These are phyloP conservation scores for Tribolium madens DNA, from an alignment of 1,140 invertebrate genomes.

Conservation along the genomic window DNA sequence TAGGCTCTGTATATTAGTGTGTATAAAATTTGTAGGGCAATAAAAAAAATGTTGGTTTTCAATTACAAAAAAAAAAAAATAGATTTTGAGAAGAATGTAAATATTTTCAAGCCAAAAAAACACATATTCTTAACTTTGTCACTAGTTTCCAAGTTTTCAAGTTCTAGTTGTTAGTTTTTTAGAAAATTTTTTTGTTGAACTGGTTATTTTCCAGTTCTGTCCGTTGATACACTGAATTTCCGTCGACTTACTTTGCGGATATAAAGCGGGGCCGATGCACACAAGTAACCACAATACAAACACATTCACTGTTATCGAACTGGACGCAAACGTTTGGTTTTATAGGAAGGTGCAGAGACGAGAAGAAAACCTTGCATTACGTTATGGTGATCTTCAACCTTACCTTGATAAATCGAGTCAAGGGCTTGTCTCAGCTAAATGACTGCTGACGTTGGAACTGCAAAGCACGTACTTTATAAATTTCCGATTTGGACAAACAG, in stretches of 20 bases:
- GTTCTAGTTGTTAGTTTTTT: too few species aligned
- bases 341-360: constrained; percentile 24
- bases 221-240: too few species aligned
- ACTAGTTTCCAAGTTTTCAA: too few species aligned
- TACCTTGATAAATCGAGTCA: constrained; percentile 48
- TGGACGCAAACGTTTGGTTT: constrained; percentile 17
- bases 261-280: constrained; percentile 1
- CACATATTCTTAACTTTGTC: too few species aligned
- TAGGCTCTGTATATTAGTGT: too few species aligned
- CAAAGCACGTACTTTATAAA: not conserved
- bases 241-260: not conserved
- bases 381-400: constrained; percentile 35
- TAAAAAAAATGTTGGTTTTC: too few species aligned
- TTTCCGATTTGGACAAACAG: not conserved
- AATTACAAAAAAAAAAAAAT: too few species aligned
- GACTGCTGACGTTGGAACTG: constrained; percentile 2
- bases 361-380: constrained; percentile 34
- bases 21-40: too few species aligned
- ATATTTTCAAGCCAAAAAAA: too few species aligned
- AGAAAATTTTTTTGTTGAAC: too few species aligned
- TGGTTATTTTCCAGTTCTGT: too few species aligned
- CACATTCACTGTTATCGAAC: constrained; percentile 18
- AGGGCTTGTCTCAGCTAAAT: constrained; percentile 18
- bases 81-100: too few species aligned
- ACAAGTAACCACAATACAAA: not conserved